phyloP scores from a whole-genome alignment of 2,113 vertebrate genomes.

The Haemorhous mexicanus region DNA sequence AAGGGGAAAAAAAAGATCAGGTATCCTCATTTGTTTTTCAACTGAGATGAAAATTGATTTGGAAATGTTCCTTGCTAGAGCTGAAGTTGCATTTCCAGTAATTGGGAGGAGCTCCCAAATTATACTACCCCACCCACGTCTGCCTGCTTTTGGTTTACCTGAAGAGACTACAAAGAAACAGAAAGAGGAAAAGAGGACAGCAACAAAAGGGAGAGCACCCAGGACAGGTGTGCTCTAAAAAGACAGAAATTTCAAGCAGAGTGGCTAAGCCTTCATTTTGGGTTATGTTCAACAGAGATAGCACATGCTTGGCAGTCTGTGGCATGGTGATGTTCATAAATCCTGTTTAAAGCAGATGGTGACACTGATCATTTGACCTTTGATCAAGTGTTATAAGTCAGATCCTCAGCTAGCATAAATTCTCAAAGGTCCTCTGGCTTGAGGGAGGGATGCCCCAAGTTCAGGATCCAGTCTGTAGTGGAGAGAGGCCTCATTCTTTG shows the following conservation, averaged over 20 bases:
- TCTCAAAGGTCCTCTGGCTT: background rate
- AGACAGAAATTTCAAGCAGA: background rate
- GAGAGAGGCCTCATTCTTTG: background rate
- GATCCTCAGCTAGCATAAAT: background rate
- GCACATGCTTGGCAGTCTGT: rapidly evolving
- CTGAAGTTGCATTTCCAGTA: conserved; percentile 52
- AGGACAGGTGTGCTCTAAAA: background rate
- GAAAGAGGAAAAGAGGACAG: background rate
- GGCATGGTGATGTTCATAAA: background rate
- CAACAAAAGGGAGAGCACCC: background rate
- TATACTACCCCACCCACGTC: conserved; percentile 51
- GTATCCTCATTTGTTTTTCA: conserved; percentile 11
- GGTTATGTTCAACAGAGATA: background rate
- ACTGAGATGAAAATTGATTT: conserved; percentile 8
- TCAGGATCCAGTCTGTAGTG: background rate
- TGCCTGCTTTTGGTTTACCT: conserved; percentile 33
- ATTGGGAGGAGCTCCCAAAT: conserved; percentile 57
- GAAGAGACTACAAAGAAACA: conserved; percentile 28
- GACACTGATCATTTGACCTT: background rate
- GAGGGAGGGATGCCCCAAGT: background rate
- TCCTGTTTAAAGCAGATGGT: background rate
- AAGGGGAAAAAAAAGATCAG: background rate
- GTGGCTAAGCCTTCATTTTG: background rate
- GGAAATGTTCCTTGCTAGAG: conserved; percentile 10
- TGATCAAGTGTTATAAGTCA: background rate